Base-by-base conservation (phyloP, 2,113 vertebrate genomes). In the Lates calcarifer region DNA sequence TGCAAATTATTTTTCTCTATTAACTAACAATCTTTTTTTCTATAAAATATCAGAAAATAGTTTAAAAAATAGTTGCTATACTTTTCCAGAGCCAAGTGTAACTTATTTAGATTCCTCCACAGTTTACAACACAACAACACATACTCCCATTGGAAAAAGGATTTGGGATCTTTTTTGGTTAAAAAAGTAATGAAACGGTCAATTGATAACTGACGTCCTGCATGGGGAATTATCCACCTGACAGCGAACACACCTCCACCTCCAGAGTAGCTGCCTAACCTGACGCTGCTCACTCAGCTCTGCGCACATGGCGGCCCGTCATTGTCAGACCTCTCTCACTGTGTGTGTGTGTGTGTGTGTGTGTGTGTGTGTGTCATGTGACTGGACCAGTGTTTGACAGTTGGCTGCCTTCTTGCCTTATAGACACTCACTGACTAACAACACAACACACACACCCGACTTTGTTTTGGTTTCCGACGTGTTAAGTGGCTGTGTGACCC, bases 401-500 rank as follows among this genome's bases (percentile, higher is more conserved):
- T 75, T 57, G 45, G 77, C 76, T 71, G 18, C 53, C 22, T 53
- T 28, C 12, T 60, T 79, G 81, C 70, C 77, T 81, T 83, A 77
- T 26, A 28, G 18, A 66, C 77, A 60, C 79, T 81, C 81, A 68
- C 78, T 91, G 90, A 91, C 88, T 65, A 55, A 72, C 77, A 66
- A 28, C 63, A 67, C 17, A 47, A 47, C 41, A 12, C 51, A 66
- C 64, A 65, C 75, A 61, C 62, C 24, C 1, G 20, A 28, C 72
- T 45, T 45, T 37, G 17, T 68, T 79, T 60, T 45, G 35, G 53
- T 49, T 82, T 55, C 33, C 0, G 31, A 24, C 1, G 37, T 66
- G 26, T 55, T 53, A 8, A 77, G 72, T 80, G 76, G 76, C 60
- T 67, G 77, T 82, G 70, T 79, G 84, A 65, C 77, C 75, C 82